These are phyloP conservation scores for Palythoa heliodiscus DNA, from an alignment of 92 coral and sea anemone genomes.

Conservation along the genomic window DNA sequence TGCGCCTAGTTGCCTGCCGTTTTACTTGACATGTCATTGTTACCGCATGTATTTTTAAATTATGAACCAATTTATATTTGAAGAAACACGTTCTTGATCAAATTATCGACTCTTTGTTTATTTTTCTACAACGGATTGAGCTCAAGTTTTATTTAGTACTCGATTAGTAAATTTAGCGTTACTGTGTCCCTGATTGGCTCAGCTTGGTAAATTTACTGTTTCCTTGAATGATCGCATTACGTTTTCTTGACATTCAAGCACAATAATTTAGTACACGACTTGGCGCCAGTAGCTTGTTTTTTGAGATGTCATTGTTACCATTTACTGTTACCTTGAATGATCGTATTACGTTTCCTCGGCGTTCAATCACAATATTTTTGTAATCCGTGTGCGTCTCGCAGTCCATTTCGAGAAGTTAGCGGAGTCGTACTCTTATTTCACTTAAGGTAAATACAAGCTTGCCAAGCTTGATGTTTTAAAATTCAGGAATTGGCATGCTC, in stretches of 20 bases:
- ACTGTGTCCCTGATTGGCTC: neutral
- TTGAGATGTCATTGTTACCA: neutral
- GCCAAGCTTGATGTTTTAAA: too few relatives aligned
- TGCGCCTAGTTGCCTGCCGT: neutral
- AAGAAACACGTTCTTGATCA: neutral
- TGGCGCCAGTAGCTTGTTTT: neutral
- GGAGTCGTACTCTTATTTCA: too few relatives aligned
- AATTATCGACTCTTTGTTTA: neutral
- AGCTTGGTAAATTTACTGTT: slow-evolving; percentile 24
- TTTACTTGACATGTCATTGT: neutral
- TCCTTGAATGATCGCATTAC: slow-evolving; percentile 19
- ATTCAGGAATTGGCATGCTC: neutral
- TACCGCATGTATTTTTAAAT: slow-evolving; percentile 5
- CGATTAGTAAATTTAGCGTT: neutral
- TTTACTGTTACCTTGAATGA: slow-evolving; percentile 4
- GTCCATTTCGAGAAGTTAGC: too few relatives aligned
- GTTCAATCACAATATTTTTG: neutral
- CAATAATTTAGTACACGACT: too few relatives aligned
- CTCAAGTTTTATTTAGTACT: neutral
- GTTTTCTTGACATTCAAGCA: neutral
- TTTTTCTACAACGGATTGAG: neutral
- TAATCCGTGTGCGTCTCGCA: too few relatives aligned
- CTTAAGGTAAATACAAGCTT: too few relatives aligned
- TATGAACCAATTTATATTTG: neutral
- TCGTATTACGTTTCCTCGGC: slow-evolving; percentile 8